Base-by-base conservation (phyloP, 2,888 invertebrate species). In the Arge pagana region DNA sequence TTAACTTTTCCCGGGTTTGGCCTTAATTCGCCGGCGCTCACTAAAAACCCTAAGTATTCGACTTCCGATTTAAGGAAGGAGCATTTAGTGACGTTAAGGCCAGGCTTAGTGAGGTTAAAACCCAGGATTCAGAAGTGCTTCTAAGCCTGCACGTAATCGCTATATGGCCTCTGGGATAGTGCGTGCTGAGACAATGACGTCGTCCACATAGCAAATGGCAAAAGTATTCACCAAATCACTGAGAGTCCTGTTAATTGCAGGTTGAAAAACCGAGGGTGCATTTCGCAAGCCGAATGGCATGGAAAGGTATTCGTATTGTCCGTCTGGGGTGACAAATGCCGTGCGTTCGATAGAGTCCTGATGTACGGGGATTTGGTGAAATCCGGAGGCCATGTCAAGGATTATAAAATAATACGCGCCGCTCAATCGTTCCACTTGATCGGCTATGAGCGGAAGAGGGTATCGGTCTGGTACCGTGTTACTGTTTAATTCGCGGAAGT, bases 271-370 rank as follows among this genome's bases (percentile, higher is more conserved):
- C n/a, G 61, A 51, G 4, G 59, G 58, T n/a, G 54, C 63, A 53
- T 62, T 65, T 36, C 37, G 45, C 6, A 62, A 43, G 3, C 61
- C 55, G 43, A 64, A 64, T 28, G 62, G 64, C 58, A 61, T 59
- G 6, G 45, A 53, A n/a, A 59, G 24, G 42, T 53, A 62, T 41
- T 61, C 59, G 42, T 41, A 62, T 11, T 56, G 48, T 3, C 52
- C 52, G 11, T 48, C 39, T 2, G 52, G 52, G 7, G 48, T 52
- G 3, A 57, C 51, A 39, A 57, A 57, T 4, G 54, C 52, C 3
- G 42, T 52, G 1, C 40, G 36, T 23, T 55, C 49, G 3, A 55
- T 8, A 1, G 57, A 55, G 19, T 50, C 19, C 5, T 19, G 23
- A n/a, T 54, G 35, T 24, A 57, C 33, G 7, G 52, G 57, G 7